These are phyloP conservation scores for Zeuzera pyrina DNA, from an alignment of 2,888 invertebrate species.

Conservation along the genomic window DNA sequence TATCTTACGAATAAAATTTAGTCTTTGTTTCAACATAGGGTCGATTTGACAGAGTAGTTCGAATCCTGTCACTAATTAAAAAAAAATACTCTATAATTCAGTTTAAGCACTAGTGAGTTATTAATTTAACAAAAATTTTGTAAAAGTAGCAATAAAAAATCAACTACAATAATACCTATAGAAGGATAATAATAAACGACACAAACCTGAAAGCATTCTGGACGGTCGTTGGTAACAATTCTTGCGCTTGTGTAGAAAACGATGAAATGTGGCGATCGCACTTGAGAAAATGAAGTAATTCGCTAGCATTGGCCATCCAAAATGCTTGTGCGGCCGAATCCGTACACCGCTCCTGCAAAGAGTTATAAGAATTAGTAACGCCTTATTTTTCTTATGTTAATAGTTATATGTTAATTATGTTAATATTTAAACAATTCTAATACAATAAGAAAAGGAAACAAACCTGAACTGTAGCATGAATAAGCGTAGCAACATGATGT, in stretches of 20 bases:
- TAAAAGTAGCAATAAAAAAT: too few relatives aligned
- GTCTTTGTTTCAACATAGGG: too few relatives aligned
- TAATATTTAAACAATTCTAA: too few relatives aligned
- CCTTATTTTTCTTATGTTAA: too few relatives aligned
- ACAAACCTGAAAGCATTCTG: constrained; percentile 88
- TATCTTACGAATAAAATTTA: too few relatives aligned
- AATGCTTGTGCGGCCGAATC: constrained; percentile 91
- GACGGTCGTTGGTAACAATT: constrained; percentile 93
- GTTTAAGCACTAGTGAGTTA: not conserved
- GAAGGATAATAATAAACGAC: not conserved
- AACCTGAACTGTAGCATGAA: constrained; percentile 88
- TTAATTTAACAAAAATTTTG: too few relatives aligned
- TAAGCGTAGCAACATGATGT: constrained; percentile 91
- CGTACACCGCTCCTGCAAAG: constrained; percentile 83
- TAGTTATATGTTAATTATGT: too few relatives aligned
- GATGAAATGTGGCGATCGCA: constrained; percentile 95
- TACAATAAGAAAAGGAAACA: constrained; percentile 3
- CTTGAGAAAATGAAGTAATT: constrained; percentile 95
- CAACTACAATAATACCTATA: not conserved
- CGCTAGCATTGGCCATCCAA: constrained; percentile 99
- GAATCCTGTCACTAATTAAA: too few relatives aligned
- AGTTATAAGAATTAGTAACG: too few relatives aligned
- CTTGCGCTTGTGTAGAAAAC: constrained; percentile 93
- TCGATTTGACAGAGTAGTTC: too few relatives aligned
- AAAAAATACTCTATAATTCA: too few relatives aligned